Percentiles rank a stretch among this genome's conserved stretches.
Evolutionary conservation across 30 jellyfish, hydroid and myxozoan genomes (phyloP).

Genomic region (Clytia hemisphaerica): DNA sequence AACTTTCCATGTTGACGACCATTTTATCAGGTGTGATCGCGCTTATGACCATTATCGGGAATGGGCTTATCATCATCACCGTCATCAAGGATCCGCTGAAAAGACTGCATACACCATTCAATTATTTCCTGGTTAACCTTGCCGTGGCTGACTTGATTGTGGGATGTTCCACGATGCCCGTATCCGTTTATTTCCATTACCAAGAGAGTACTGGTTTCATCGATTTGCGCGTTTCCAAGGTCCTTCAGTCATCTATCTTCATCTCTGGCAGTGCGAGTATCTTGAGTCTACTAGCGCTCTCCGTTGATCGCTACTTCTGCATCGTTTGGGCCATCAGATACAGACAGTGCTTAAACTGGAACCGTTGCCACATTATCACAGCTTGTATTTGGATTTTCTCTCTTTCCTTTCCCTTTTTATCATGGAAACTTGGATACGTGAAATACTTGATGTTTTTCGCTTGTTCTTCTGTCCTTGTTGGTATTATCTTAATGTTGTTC

Average conservation of each 20-base stretch:
- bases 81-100: slow-evolving; percentile 53
- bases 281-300: slow-evolving; percentile 48
- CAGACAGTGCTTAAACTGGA: slow-evolving; percentile 27
- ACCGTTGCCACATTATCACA: background rate
- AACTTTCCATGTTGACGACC: background rate
- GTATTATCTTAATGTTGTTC: too few relatives aligned
- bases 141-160: slow-evolving; percentile 56
- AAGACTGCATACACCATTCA: slow-evolving; percentile 59
- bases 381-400: too few relatives aligned
- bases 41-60: slow-evolving; percentile 9
- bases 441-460: background rate
- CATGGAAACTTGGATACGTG: background rate
- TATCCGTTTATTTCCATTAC: slow-evolving; percentile 36
- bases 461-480: background rate
- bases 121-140: slow-evolving; percentile 50
- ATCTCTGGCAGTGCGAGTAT: slow-evolving; percentile 56
- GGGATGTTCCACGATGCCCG: slow-evolving; percentile 57
- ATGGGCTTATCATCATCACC: slow-evolving; percentile 24
- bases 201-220: slow-evolving; percentile 42
- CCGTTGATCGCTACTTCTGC: slow-evolving; percentile 53
- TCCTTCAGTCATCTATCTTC: slow-evolving; percentile 40
- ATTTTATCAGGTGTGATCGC: background rate
- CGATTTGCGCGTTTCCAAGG: slow-evolving; percentile 17
- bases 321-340: slow-evolving; percentile 47
- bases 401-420: too few relatives aligned